Percentiles rank a stretch among this genome's conserved stretches.
phyloP scores from a whole-genome alignment of 2,113 vertebrate species.

The Scopus umbretta region DNA sequence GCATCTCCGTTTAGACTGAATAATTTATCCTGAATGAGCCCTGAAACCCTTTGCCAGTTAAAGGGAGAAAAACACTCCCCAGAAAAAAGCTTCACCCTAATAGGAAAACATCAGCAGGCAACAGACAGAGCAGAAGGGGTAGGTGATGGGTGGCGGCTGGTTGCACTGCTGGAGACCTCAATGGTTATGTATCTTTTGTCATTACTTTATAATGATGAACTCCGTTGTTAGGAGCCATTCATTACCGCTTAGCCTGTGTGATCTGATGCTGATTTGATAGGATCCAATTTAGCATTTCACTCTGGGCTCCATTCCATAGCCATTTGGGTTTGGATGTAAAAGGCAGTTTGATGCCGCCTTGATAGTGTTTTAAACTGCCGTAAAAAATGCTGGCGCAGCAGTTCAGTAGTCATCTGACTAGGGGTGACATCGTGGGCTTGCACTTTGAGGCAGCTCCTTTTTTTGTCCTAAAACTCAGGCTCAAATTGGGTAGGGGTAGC shows the following conservation, averaged over 20 bases:
- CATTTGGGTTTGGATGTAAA: slow-evolving; percentile 69
- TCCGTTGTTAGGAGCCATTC: slow-evolving; percentile 64
- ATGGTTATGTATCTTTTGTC: slow-evolving; percentile 31
- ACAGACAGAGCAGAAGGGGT: not conserved
- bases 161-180: not conserved
- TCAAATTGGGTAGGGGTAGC: not conserved
- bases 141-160: not conserved
- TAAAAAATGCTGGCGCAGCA: slow-evolving; percentile 67
- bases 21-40: slow-evolving; percentile 54
- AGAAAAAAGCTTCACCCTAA: slow-evolving; percentile 22
- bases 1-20: slow-evolving; percentile 1
- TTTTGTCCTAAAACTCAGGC: not conserved
- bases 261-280: slow-evolving; percentile 74
- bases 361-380: slow-evolving; percentile 74
- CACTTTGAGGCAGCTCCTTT: not conserved
- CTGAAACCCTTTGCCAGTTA: not conserved
- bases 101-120: not conserved
- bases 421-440: not conserved
- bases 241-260: slow-evolving; percentile 57
- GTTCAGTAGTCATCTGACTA: not conserved
- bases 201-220: slow-evolving; percentile 51
- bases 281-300: slow-evolving; percentile 75
- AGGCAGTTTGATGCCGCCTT: slow-evolving; percentile 71
- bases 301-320: slow-evolving; percentile 75
- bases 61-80: not conserved